Base-by-base conservation (phyloP, 1,140 invertebrate species). In the Patella vulgata region DNA sequence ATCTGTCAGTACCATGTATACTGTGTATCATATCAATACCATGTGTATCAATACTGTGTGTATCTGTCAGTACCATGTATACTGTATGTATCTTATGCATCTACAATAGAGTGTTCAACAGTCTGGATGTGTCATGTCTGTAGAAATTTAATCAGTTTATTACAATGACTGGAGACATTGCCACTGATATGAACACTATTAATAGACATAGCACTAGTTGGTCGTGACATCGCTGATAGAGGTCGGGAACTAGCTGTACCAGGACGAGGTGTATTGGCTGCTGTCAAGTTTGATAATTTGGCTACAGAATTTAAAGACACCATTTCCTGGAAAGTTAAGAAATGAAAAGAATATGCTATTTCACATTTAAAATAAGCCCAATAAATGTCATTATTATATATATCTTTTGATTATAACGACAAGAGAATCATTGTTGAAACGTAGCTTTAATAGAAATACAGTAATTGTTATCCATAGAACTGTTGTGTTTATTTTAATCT, bases 251-350 rank as follows among this genome's bases (percentile, higher is more conserved):
- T 64, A 11, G 56, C 46, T 11, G 60, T 51, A 12, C 47, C 46
- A 8, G 64, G 64, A 9, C 68, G 42, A 14, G 67, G 65, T 12
- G 67, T 68, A 28, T 55, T 57, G 30, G 59, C 57, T 5, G 60
- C 56, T 0, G 64, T 58, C 43, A 75, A 43, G 23, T 52, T 27
- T 19, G 60, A 60, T 11, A 77, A 36, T 54, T 77, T 77, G 30
- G 73, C 62, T 21, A 71, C 63, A 25, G 70, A 73, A 50, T 77
- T 67, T 50, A 73, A 36, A 8, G 64, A 44, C n/a, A 70, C 17
- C 59, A 77, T 68, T 51, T 74, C 71, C 74, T 76, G 61, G 9
- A 53, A 48, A 8, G 33, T 8, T n/a, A 52, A 55, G 28, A 43
- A 47, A 42, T 52, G 30, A 55, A 14, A 17, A 36, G 44, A 42